Evolutionary conservation across 1,140 invertebrate species (phyloP), one percentile per base, ranked within the genome.

Genomic region (Xylocopa sonorina): DNA sequence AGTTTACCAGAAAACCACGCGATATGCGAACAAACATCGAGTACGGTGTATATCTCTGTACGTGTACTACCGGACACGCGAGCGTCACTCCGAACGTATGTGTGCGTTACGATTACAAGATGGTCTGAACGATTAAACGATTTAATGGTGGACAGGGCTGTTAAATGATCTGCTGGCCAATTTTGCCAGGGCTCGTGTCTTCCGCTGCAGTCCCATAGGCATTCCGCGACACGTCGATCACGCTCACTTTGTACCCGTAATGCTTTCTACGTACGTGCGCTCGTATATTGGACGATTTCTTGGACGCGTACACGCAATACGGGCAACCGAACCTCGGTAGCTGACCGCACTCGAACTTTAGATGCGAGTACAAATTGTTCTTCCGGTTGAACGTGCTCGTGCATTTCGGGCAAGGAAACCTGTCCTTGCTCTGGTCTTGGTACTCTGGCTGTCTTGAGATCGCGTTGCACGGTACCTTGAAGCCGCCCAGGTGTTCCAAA

Each of bases 341-440:
- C 66, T 94, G 92, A 1, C 95, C 95, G 80, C 94, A 95, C 73
- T 95, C 94, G 86, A 91, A 94, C 71, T 93, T 93, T 77, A 94
- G 72, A 82, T 95, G 95, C 7, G 94, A 92, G 18, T 93, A 93
- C 82, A 95, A 91, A 86, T 95, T 94, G 80, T 95, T 94, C 87
- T 95, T 95, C 81, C 94, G 92, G 29, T 93, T 93, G 84, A 95
- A 95, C 57, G 92, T 90, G 32, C 93, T 94, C 14, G 91, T 87
- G 87, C 95, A 96, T 71, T 95, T 93, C 38, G 94, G 93, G 87
- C 95, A 96, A 14, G 93, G 94, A 84, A 95, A 96, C 41, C 94
- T 80, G 57, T 18, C 10, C 62, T 75, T 60, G n/a, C 46, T 43
- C 16, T n/a, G 75, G 12, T 53, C 53, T 7, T 63, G 55, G 3